Percentiles rank a stretch among this genome's conserved stretches.
phyloP scores from a whole-genome alignment of 2,113 vertebrate species.

The Crypturellus undulatus region DNA sequence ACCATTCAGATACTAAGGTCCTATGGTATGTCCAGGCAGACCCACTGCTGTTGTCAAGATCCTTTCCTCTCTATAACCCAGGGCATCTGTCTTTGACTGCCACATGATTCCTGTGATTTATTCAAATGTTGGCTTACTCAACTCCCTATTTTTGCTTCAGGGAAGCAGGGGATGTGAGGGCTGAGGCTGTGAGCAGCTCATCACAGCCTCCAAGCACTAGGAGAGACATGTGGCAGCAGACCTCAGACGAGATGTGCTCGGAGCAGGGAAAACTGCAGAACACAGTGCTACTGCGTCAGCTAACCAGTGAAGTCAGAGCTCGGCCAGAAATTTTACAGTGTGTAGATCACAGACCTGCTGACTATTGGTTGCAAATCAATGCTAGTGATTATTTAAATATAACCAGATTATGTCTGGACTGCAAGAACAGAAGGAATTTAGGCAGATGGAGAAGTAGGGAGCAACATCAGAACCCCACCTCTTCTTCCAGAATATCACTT shows the following conservation, averaged over 20 bases:
- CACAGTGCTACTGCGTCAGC: fast-evolving
- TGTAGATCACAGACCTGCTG: background rate
- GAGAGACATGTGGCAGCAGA: background rate
- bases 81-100: background rate
- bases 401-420: background rate
- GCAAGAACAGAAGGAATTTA: background rate
- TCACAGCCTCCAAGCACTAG: background rate
- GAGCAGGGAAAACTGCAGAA: background rate
- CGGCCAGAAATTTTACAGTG: background rate
- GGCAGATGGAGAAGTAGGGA: background rate
- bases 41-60: background rate
- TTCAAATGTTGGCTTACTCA: background rate
- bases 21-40: background rate
- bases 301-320: background rate
- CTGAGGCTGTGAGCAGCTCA: background rate
- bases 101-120: background rate
- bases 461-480: background rate
- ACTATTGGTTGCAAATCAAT: background rate
- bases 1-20: background rate
- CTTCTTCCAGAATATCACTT: background rate
- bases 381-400: background rate
- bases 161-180: background rate
- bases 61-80: background rate
- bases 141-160: background rate
- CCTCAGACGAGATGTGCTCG: background rate